A percentile compares a stretch with the other conserved stretches of the same genome.
Conservation (phyloP, 2,113 vertebrate genomes). For the Sinosuthora webbiana region DNA sequence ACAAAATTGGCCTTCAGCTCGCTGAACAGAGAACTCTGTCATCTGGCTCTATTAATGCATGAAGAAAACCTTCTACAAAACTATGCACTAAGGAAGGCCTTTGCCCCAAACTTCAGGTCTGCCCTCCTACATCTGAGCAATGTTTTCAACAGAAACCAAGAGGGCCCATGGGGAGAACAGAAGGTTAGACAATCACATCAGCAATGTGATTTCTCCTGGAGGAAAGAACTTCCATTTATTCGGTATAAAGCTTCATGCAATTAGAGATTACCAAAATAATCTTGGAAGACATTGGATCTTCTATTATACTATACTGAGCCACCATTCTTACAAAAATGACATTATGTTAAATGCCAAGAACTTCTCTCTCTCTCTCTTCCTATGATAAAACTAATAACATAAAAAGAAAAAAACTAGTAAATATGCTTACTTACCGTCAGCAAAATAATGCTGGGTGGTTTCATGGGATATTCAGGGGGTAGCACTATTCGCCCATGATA, state of each 20-base stretch:
- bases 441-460: constrained; percentile 97
- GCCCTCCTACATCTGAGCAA: neutral
- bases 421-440: constrained; percentile 90
- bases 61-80: neutral
- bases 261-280: neutral
- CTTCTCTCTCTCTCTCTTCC: neutral
- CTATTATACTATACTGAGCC: neutral
- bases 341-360: neutral
- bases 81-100: neutral
- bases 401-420: neutral
- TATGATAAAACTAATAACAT: neutral
- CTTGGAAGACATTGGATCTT: neutral
- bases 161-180: neutral
- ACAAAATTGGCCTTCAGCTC: neutral
- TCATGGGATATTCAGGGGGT: constrained; percentile 98
- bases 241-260: neutral
- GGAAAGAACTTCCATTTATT: neutral
- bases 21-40: neutral
- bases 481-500: constrained; percentile 97
- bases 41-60: neutral
- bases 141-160: neutral
- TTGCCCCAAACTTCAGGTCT: neutral
- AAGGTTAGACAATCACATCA: neutral
- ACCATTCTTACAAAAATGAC: neutral
- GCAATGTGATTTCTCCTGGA: neutral